Evolutionary conservation across 2,113 vertebrate genomes (phyloP), one percentile per base, ranked within the genome.

Genomic region (Hyaena hyaena): DNA sequence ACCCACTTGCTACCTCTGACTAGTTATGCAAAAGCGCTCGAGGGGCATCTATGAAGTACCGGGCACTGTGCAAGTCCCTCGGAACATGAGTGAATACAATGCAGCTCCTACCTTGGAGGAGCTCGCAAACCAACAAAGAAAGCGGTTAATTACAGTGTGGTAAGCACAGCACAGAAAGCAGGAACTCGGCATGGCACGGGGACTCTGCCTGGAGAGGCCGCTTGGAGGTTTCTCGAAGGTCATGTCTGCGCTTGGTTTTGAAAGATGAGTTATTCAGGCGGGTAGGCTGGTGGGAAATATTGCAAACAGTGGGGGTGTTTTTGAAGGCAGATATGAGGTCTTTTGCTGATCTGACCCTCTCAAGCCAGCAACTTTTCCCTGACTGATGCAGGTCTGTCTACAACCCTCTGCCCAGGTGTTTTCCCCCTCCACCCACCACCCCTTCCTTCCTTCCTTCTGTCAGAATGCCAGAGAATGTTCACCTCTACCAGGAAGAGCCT

Each of bases 231-330:
- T 82, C 55, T 16, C 50, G 58, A 84, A 35, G 28, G 87, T 77
- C 85, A 28, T 33, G 50, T 87, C n/a, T 74, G 19, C 73, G 45
- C 53, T 55, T 21, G 48, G 79, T 76, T 95, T 96, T 84, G 80
- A 89, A 95, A 48, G 63, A 68, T 92, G 58, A 88, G 86, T 91
- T 84, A 50, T 81, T 61, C 68, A 53, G 69, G 96, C 35, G 53
- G 5, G 48, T 4, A 11, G 33, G 83, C 39, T 45, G 55, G 26
- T 50, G 23, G 73, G 76, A 16, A 91, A 61, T 80, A 74, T 2
- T 43, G 31, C 28, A 24, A 84, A 79, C 6, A 14, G 35, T 16
- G 35, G 24, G 43, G 43, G 33, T 26, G 23, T 43, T 35, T 33
- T 11, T 55, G 12, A 35, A 92, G 74, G 35, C 28, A 19, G 58